Evolutionary conservation across 2,888 invertebrate genomes (phyloP), one percentile per base, ranked within the genome.

Genomic region (Epiblema foenella): DNA sequence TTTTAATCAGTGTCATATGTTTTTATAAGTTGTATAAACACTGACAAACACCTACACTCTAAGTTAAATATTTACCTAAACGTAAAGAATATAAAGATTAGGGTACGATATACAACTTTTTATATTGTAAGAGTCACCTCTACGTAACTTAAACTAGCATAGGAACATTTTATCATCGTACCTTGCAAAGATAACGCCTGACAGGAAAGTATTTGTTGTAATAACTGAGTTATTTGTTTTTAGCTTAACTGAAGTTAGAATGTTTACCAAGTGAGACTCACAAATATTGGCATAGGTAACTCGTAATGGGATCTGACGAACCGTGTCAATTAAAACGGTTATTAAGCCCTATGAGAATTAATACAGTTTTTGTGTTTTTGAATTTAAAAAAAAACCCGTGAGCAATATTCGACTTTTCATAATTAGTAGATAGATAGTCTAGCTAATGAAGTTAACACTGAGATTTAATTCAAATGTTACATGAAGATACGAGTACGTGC

Each of bases 1-100:
- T 24, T 24, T 24, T 3, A 24, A 24, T 24, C 24, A 24, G 24
- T 24, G 24, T 24, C 24, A 3, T 24, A 24, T 4, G 4, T 24
- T 24, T 24, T 24, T 24, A 24, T 24, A 24, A 24, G 2, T 24
- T 3, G 24, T 24, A 3, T 24, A 24, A 1, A 24, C 24, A n/a
- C n/a, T n/a, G n/a, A n/a, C n/a, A 24, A 3, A 24, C 24, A 24
- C 2, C 1, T 24, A 24, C 24, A 24, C 24, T 24, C 2, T n/a
- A n/a, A n/a, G 2, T 24, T 24, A 24, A 39, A 12, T 11, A 87
- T 9, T 52, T 20, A 20, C 11, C 52, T 52, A 37, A 11, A 18
- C 8, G 20, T 52, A 52, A 10, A 15, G 5, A 46, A n/a, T n/a
- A 46, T 5, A 3, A 46, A 46, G n/a, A 46, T 46, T 46, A 46